Evolutionary conservation across 2,888 invertebrate genomes (phyloP), one percentile per base, ranked within the genome.

Genomic region (Pristionchus fissidentatus): DNA sequence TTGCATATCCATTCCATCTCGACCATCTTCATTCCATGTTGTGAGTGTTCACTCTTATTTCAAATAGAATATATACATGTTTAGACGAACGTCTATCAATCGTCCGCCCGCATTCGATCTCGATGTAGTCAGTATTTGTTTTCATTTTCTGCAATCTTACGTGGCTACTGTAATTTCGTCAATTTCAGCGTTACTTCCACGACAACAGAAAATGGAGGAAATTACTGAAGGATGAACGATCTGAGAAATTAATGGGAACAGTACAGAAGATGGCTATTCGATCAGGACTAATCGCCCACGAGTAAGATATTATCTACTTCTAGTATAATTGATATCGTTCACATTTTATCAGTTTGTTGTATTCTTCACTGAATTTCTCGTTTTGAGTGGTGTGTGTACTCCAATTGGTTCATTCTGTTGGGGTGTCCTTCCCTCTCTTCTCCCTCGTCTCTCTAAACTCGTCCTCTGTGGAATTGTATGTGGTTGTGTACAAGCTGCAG

Each of bases 381-480:
- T 4, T 70, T 70, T 70, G 10, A 70, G 70, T 13, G n/a, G 70
- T 41, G 38, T 41, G n/a, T 41, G 43, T 32, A 70, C 70, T 26
- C 43, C 70, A 41, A 10, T 70, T 7, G 75, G 75, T 2, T 77
- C 75, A 1, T 77, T 77, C 75, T 77, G 75, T 77, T 49, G 5
- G 26, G 19, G 15, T 15, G 35, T 77, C 32, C 75, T 77, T 49
- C 29, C 49, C 22, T 26, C 32, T 22, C 46, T 77, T 22, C 29
- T 49, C 32, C 46, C 52, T 29, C 46, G 49, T 32, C 15, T 77
- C 49, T 46, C 75, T 3, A 77, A 77, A 77, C 75, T 77, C 19
- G 49, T 77, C 7, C 49, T 77, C 3, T 77, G 75, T 77, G 75
- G 75, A 22, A 77, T 77, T 19, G 75, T 77, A 19, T 49, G 49